These are phyloP conservation scores for Penelope pileata DNA, from an alignment of 2,113 vertebrate species.

Conservation along the genomic window DNA sequence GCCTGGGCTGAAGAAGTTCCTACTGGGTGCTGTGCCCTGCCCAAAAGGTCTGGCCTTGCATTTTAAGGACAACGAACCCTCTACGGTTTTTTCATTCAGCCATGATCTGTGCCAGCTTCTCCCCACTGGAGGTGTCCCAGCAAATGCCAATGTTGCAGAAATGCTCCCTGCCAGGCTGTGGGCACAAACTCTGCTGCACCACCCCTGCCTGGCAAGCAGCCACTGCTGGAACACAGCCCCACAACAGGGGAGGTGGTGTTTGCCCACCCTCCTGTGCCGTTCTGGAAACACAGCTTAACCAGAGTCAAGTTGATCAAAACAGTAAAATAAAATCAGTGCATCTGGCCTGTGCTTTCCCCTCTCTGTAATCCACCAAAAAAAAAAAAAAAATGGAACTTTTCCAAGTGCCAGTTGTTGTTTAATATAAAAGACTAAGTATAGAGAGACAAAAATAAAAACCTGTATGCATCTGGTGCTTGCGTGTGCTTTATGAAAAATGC, in stretches of 20 bases:
- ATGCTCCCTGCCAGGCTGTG: background rate
- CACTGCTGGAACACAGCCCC: background rate
- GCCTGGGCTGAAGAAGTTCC: no score
- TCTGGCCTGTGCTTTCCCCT: background rate
- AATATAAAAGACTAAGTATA: background rate
- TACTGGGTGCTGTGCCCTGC: no score
- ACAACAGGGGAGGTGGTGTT: background rate
- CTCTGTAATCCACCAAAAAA: background rate
- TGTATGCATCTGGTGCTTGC: background rate
- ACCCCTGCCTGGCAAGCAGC: background rate
- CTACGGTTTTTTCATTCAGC: background rate
- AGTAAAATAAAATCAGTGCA: background rate
- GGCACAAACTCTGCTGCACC: background rate
- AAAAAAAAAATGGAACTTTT: background rate
- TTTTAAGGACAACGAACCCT: background rate
- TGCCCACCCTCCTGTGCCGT: background rate
- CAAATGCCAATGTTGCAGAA: background rate
- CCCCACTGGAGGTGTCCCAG: background rate
- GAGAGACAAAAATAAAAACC: background rate
- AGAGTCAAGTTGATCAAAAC: background rate
- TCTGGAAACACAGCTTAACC: background rate
- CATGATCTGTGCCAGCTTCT: background rate
- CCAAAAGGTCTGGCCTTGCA: no score
- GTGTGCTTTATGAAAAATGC: background rate
- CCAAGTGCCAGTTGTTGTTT: background rate